These are phyloP conservation scores for Morpho deidamia DNA, from an alignment of 2,888 invertebrate species.

Conservation along the genomic window DNA sequence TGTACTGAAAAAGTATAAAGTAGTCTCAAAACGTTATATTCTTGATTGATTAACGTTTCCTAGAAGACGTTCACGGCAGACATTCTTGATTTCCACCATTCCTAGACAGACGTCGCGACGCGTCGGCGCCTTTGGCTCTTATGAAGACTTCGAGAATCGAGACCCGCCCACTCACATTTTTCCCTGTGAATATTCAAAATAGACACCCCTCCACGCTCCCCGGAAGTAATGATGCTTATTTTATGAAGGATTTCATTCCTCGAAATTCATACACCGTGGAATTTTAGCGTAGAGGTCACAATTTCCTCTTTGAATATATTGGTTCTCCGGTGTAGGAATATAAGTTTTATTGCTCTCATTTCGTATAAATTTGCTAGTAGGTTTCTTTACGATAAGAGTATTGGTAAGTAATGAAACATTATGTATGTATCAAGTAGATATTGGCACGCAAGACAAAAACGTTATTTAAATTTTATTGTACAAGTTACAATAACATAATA, in stretches of 20 bases:
- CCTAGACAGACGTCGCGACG: constrained; percentile 8
- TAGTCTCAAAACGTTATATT: no score
- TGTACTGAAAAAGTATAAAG: no score
- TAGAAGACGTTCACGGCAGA: neutral
- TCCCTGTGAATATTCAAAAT: constrained; percentile 51
- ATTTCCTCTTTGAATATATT: constrained; percentile 30
- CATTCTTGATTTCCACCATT: neutral
- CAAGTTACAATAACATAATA: no score
- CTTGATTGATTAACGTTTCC: neutral
- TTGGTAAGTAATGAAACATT: neutral
- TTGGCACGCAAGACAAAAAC: no score
- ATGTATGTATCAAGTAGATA: neutral
- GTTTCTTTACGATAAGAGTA: neutral
- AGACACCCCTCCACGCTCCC: constrained; percentile 34
- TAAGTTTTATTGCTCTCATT: constrained; percentile 6
- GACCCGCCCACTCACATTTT: constrained; percentile 35
- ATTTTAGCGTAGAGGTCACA: constrained; percentile 57
- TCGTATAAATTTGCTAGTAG: neutral
- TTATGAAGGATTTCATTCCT: constrained; percentile 52
- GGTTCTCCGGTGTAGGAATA: constrained; percentile 10
- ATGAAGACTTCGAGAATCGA: constrained; percentile 5
- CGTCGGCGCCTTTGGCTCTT: constrained; percentile 37
- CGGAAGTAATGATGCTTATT: constrained; percentile 65
- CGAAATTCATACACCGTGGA: constrained; percentile 52
- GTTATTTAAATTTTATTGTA: no score